Percentiles rank a stretch among this genome's conserved stretches.
These are phyloP conservation scores for Pheosia gnoma DNA, from an alignment of 2,888 invertebrate genomes.

Conservation along the genomic window DNA sequence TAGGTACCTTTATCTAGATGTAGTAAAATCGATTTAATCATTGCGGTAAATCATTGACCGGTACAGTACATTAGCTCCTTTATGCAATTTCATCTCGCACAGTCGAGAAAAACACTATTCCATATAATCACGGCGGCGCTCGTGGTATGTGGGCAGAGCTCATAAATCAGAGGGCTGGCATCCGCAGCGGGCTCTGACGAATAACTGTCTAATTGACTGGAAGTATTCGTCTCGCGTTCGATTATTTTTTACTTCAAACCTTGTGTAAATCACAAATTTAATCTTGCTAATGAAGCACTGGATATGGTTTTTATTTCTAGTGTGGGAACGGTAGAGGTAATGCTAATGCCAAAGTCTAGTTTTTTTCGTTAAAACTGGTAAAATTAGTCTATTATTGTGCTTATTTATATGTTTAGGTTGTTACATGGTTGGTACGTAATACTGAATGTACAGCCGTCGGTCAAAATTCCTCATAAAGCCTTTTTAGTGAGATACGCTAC, in stretches of 20 bases:
- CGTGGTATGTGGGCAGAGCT: conserved; percentile 44
- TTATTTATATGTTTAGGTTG: too few species aligned
- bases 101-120: conserved; percentile 9
- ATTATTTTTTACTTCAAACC: conserved; percentile 35
- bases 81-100: conserved; percentile 1
- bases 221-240: conserved; percentile 32
- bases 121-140: conserved; percentile 34
- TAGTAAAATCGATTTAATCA: not conserved
- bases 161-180: conserved; percentile 56
- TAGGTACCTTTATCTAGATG: too few species aligned
- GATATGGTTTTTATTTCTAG: conserved; percentile 22
- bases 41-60: not conserved
- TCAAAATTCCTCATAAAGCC: too few species aligned
- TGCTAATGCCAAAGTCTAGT: conserved; percentile 4
- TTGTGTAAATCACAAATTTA: conserved; percentile 19
- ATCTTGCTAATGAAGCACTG: conserved; percentile 14
- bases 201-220: conserved; percentile 52
- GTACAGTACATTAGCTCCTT: too few species aligned
- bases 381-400: too few species aligned
- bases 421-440: too few species aligned
- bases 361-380: not conserved
- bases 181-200: conserved; percentile 38
- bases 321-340: conserved; percentile 27
- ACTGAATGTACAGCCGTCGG: too few species aligned
- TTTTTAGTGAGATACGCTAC: too few species aligned